Evolutionary conservation across 2,888 invertebrate genomes (phyloP).

Genomic region (Drosophila setosimentum): DNA sequence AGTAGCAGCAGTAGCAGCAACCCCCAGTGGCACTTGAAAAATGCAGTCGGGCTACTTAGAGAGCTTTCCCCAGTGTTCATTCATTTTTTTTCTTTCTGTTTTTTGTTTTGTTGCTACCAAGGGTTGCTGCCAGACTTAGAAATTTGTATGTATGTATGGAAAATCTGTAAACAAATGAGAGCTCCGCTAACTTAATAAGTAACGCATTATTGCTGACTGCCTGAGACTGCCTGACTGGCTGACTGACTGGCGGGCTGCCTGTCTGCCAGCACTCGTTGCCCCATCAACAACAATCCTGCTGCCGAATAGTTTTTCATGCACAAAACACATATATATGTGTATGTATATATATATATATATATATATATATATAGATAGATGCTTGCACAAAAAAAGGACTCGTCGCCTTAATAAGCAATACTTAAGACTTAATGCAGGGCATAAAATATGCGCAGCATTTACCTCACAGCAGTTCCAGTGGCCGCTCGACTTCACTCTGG

Average conservation of each 20-base stretch:
- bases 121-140: slow-evolving; percentile 52
- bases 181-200: slow-evolving; percentile 68
- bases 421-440: slow-evolving; percentile 76
- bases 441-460: slow-evolving; percentile 77
- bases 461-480: slow-evolving; percentile 34
- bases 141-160: slow-evolving; percentile 8
- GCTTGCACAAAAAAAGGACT: slow-evolving; percentile 37
- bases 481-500: slow-evolving; percentile 1
- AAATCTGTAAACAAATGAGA: slow-evolving; percentile 74
- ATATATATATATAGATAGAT: not conserved
- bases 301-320: slow-evolving; percentile 23
- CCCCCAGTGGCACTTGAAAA: slow-evolving; percentile 62
- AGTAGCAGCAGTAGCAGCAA: slow-evolving; percentile 26
- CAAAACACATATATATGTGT: not conserved
- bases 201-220: slow-evolving; percentile 60
- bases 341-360: too few species aligned
- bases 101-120: slow-evolving; percentile 14
- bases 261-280: not conserved
- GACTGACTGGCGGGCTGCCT: not conserved
- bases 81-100: slow-evolving; percentile 12
- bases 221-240: not conserved
- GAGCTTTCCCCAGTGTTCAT: slow-evolving; percentile 24
- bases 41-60: slow-evolving; percentile 75
- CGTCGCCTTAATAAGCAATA: slow-evolving; percentile 71
- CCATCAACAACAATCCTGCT: not conserved